These are phyloP conservation scores for Chrysomallon squamiferum DNA, from an alignment of 1,140 invertebrate genomes.

Conservation along the genomic window DNA sequence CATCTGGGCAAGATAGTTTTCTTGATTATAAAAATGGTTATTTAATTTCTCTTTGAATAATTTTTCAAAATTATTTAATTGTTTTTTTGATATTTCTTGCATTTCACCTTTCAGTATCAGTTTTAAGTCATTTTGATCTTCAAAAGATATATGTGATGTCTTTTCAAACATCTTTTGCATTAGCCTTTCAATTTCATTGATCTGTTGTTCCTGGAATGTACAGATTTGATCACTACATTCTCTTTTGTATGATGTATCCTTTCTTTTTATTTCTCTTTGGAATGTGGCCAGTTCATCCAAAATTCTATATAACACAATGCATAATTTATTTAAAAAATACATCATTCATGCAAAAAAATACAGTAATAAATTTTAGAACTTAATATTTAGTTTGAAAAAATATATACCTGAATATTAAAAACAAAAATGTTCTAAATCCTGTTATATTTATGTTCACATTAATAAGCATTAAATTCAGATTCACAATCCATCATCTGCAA, in stretches of 20 bases:
- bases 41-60: slow-evolving; percentile 5
- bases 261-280: no score
- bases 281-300: neutral
- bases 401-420: no score
- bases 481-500: no score
- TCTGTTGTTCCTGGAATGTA: neutral
- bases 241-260: neutral
- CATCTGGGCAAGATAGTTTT: slow-evolving; percentile 1
- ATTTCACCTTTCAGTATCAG: slow-evolving; percentile 7
- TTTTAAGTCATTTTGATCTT: no score
- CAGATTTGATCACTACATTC: neutral
- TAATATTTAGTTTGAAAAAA: no score
- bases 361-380: no score
- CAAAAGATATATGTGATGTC: neutral
- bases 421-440: no score
- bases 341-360: no score
- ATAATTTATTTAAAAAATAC: no score
- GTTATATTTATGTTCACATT: no score
- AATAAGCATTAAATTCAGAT: no score
- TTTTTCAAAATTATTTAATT: slow-evolving; percentile 12
- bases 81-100: slow-evolving; percentile 5
- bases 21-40: slow-evolving; percentile 7
- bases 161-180: neutral
- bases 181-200: neutral
- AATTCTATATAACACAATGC: neutral